Conservation (phyloP, 2,888 invertebrate genomes). For the Lasioglossum villosulum region DNA sequence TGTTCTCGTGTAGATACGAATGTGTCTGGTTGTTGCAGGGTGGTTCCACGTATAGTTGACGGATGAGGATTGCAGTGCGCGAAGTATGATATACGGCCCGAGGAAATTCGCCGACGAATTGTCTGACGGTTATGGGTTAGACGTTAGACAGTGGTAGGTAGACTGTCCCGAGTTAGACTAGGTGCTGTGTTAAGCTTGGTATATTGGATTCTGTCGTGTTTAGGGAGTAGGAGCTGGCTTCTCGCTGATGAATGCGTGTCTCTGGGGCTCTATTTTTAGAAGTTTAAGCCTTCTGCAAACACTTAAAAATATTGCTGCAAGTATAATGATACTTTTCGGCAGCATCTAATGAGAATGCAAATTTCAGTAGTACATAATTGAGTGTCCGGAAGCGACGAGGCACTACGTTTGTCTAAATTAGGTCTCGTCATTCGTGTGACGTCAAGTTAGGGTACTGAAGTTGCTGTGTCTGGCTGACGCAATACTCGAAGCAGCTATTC, state of each 20-base stretch:
- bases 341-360: neutral
- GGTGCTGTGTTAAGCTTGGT: neutral
- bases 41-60: neutral
- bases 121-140: neutral
- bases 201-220: neutral
- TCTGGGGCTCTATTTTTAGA: neutral
- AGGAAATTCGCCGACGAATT: neutral
- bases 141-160: neutral
- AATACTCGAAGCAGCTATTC: neutral
- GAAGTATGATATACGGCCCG: neutral
- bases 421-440: neutral
- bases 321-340: neutral
- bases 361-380: neutral
- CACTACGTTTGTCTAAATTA: neutral
- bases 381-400: neutral
- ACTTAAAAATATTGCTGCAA: neutral
- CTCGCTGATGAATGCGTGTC: neutral
- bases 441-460: neutral
- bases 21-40: neutral
- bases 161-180: neutral
- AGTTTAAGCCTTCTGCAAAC: neutral
- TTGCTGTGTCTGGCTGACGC: neutral
- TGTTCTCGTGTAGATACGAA: neutral
- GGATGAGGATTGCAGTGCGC: neutral
- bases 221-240: neutral